A percentile compares a stretch with the other conserved stretches of the same genome.
These are phyloP conservation scores for Phorcus lineatus DNA, from an alignment of 2,888 invertebrate species.

Conservation along the genomic window DNA sequence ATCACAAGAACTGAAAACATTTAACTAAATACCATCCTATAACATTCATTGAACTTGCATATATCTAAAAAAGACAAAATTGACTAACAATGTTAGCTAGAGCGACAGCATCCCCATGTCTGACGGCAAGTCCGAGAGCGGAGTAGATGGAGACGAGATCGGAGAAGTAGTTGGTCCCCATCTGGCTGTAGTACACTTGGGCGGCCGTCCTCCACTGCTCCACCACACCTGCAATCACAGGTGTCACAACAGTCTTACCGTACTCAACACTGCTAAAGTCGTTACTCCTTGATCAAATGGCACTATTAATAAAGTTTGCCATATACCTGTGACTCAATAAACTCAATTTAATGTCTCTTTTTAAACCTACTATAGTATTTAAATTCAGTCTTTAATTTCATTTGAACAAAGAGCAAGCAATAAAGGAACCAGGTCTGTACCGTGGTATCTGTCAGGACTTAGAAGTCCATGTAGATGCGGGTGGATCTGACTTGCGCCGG, in stretches of 20 bases:
- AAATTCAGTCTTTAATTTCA: no score
- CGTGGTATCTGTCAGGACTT: conserved; percentile 72
- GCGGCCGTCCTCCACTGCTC: conserved; percentile 72
- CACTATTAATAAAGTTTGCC: no score
- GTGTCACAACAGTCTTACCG: no score
- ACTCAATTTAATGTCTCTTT: no score
- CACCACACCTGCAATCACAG: conserved; percentile 57
- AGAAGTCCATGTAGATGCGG: conserved; percentile 76
- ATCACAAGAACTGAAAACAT: no score
- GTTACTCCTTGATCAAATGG: no score
- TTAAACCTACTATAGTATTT: no score
- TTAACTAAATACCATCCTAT: no score
- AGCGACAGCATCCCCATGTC: conserved; percentile 68
- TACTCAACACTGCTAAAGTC: no score
- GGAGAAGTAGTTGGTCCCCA: conserved; percentile 70
- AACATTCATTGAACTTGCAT: no score
- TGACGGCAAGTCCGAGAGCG: conserved; percentile 72
- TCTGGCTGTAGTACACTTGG: conserved; percentile 63
- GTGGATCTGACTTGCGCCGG: conserved; percentile 77
- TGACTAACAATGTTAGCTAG: conserved; percentile 71
- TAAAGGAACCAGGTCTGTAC: conserved; percentile 46
- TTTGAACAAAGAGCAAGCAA: no score
- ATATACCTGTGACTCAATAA: no score
- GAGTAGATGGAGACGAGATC: conserved; percentile 73
- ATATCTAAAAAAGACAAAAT: background rate